These are phyloP conservation scores for Drosophila tropicalis DNA, from an alignment of 1,140 invertebrate genomes.

Conservation along the genomic window DNA sequence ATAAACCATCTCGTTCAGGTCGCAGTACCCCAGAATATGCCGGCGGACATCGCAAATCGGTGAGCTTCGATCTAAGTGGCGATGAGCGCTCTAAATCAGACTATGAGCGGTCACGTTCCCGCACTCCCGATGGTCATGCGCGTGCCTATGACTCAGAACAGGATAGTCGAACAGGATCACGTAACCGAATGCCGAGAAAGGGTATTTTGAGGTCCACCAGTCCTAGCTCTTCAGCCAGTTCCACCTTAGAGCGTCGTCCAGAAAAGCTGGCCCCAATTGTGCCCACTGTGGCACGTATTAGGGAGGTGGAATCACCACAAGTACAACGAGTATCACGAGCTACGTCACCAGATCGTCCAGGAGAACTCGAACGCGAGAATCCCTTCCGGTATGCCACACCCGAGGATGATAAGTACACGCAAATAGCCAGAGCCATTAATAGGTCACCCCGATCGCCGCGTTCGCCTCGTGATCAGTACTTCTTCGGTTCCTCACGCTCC, in stretches of 20 bases:
- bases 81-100: conserved; percentile 79
- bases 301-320: conserved; percentile 70
- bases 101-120: conserved; percentile 71
- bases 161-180: conserved; percentile 48
- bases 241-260: conserved; percentile 57
- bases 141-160: conserved; percentile 80
- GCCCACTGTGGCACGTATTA: conserved; percentile 71
- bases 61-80: conserved; percentile 82
- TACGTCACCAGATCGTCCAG: conserved; percentile 60
- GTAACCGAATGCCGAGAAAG: conserved; percentile 65
- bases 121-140: conserved; percentile 63
- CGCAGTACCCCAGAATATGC: conserved; percentile 72
- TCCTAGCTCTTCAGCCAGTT: conserved; percentile 65
- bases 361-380: conserved; percentile 78
- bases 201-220: conserved; percentile 77
- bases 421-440: conserved; percentile 71
- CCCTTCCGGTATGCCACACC: conserved; percentile 65
- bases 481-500: conserved; percentile 68
- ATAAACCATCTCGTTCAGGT: conserved; percentile 65
- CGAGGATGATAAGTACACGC: conserved; percentile 70
- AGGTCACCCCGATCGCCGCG: conserved; percentile 65
- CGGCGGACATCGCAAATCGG: conserved; percentile 76
- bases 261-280: conserved; percentile 64
- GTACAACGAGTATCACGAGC: conserved; percentile 65
- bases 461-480: conserved; percentile 65